Percentiles rank a stretch among this genome's conserved stretches.
These are phyloP conservation scores for Phyllostomus discolor DNA, from an alignment of 2,113 vertebrate species.

Conservation along the genomic window DNA sequence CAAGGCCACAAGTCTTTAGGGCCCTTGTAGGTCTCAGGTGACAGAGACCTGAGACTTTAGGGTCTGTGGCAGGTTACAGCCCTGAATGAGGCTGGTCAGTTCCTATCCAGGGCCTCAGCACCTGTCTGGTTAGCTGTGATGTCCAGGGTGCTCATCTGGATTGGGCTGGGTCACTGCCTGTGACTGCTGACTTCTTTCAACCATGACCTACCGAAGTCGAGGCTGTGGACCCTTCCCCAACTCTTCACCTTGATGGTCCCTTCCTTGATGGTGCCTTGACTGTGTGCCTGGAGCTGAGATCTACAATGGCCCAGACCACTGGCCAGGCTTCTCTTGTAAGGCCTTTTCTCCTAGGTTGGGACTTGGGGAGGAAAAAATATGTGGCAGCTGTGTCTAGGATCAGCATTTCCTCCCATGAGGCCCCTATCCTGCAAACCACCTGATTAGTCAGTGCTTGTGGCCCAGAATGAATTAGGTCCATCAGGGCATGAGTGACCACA, in stretches of 20 bases:
- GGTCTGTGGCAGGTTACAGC: not conserved
- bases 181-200: not conserved
- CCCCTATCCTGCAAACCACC: not conserved
- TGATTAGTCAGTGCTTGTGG: not conserved
- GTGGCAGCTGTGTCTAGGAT: not conserved
- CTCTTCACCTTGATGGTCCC: not conserved
- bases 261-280: not conserved
- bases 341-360: not conserved
- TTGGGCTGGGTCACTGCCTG: accelerated
- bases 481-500: not conserved
- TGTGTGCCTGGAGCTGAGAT: not conserved
- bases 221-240: not conserved
- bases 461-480: not conserved
- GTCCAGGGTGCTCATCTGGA: not conserved
- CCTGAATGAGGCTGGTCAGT: not conserved
- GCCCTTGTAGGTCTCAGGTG: too few relatives aligned
- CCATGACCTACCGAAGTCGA: not conserved
- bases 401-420: not conserved
- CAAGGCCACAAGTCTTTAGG: not conserved
- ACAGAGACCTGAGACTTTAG: too few relatives aligned
- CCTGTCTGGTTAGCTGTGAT: not conserved
- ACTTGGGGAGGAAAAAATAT: not conserved
- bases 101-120: not conserved
- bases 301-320: not conserved
- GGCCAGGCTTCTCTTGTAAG: not conserved